Evolutionary conservation across 2,888 invertebrate species (phyloP), one percentile per base, ranked within the genome.

Genomic region (Drepana falcataria): DNA sequence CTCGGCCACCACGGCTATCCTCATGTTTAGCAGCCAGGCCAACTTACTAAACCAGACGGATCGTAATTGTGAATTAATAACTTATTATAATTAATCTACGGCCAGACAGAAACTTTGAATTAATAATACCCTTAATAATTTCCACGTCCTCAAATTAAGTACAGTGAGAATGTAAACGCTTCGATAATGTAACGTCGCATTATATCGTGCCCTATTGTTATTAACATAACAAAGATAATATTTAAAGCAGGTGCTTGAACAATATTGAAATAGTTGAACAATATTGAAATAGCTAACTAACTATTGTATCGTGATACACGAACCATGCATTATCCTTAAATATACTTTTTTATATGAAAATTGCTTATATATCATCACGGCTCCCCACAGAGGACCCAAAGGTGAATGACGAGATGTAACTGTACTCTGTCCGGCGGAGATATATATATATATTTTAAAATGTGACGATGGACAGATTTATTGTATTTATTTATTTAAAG

Each of bases 211-310:
- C 5, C 51, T 5, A 51, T 51, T 51, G 51, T 51, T 2, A 51
- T 40, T 33, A 4, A n/a, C n/a, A 40, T 34, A 51, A 51, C 41
- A 51, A 51, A 33, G 51, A 51, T 7, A 34, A 51, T 51, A 41
- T 41, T 41, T 51, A 51, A 51, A 40, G 51, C 35, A 41, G 7
- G 7, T 51, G 37, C 37, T 21, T 21, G n/a, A 41, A 51, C 40
- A 51, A 9, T 51, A 51, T 51, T 51, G 40, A 40, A 41, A 51
- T 41, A 51, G 51, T 21, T 21, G n/a, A 41, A 51, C 40, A 51
- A 9, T 51, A 51, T 51, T 51, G 40, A 40, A 41, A 51, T 41
- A 51, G 51, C 51, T 41, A 51, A 51, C 40, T 33, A 40, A 51
- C 51, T 44, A 44, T 44, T 9, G 3, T 44, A 44, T 44, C 44